These are phyloP conservation scores for Zoroaster sp. DNA, from an alignment of 53 echinoderm and acorn worm genomes.

Conservation along the genomic window DNA sequence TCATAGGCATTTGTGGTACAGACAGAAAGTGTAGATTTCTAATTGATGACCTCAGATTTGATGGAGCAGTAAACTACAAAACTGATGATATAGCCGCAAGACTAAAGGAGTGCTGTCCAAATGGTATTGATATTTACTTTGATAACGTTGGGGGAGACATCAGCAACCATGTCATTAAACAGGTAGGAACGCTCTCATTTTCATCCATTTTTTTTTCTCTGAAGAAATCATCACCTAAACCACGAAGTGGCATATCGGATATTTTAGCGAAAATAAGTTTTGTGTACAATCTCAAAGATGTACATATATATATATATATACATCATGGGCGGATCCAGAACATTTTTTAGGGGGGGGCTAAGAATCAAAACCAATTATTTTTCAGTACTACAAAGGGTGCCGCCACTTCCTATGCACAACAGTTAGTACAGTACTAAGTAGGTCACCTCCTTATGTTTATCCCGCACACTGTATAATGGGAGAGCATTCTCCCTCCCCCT, in stretches of 20 bases:
- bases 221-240: neutral
- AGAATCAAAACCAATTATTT: no score
- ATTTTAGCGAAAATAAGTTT: no score
- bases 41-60: slow-evolving; percentile 64
- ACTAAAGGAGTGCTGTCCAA: slow-evolving; percentile 57
- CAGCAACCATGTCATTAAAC: slow-evolving; percentile 67
- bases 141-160: slow-evolving; percentile 81
- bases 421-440: no score
- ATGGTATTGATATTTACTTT: slow-evolving; percentile 78
- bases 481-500: no score
- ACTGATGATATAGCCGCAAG: slow-evolving; percentile 59
- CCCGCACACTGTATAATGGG: no score
- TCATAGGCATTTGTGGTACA: slow-evolving; percentile 77
- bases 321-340: no score
- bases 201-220: neutral
- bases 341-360: no score
- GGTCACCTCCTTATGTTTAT: no score
- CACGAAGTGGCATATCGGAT: neutral
- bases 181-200: slow-evolving; percentile 20
- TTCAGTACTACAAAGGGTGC: no score
- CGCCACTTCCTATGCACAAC: no score
- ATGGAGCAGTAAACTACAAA: slow-evolving; percentile 77
- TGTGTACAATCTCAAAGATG: no score
- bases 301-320: no score
- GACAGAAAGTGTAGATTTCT: slow-evolving; percentile 70